Conservation (phyloP, 2,113 vertebrate species). For the Phyllopteryx taeniolatus region DNA sequence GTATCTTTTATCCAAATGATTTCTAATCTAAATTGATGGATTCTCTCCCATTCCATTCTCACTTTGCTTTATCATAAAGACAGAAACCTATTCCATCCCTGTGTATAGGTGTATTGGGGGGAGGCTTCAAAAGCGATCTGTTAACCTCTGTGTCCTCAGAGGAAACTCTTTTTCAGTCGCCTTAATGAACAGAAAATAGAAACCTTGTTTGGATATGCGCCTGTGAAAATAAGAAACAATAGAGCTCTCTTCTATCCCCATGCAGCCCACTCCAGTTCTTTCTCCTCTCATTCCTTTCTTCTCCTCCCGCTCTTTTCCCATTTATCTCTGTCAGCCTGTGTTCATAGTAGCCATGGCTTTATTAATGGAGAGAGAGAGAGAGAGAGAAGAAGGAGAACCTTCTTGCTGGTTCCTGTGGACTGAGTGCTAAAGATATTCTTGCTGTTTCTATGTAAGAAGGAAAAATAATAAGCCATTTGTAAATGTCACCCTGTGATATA, state of each 20-base stretch:
- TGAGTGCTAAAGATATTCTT: conserved; percentile 19
- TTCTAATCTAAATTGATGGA: not conserved
- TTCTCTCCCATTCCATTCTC: not conserved
- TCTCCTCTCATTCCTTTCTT: conserved; percentile 22
- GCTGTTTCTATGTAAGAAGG: not conserved
- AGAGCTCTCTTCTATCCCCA: conserved; percentile 42
- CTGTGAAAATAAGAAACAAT: conserved; percentile 42
- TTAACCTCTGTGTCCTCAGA: conserved; percentile 56
- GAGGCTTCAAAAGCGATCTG: conserved; percentile 39
- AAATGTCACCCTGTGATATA: not conserved
- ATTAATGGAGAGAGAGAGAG: conserved; percentile 32
- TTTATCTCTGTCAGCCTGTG: conserved; percentile 64
- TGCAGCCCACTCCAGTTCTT: conserved; percentile 38
- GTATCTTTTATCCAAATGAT: not conserved
- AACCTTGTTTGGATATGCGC: conserved; percentile 1
- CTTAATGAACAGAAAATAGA: conserved; percentile 35
- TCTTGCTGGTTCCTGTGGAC: conserved; percentile 14
- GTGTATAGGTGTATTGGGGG: conserved; percentile 5
- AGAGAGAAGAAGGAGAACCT: conserved; percentile 7
- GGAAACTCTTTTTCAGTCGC: conserved; percentile 26
- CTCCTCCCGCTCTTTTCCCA: conserved; percentile 30
- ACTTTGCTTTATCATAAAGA: conserved; percentile 6
- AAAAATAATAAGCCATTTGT: conserved; percentile 15
- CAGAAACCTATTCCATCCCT: not conserved
- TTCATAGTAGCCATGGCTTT: conserved; percentile 49